These are phyloP conservation scores for Pygoscelis antarcticus DNA, from an alignment of 2,113 vertebrate species.

Conservation along the genomic window DNA sequence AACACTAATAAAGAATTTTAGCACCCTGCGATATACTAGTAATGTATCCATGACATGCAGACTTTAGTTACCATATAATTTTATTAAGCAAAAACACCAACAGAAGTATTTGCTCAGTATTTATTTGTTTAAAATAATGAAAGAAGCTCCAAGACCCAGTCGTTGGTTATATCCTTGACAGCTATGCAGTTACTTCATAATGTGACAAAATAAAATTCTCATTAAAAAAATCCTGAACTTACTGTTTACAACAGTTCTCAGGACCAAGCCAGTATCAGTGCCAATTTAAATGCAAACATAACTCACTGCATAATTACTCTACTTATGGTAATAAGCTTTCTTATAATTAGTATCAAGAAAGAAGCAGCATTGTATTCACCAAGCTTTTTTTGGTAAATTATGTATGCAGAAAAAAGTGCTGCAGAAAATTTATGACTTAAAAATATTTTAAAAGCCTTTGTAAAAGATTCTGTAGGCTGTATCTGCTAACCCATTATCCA, in stretches of 20 bases:
- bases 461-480: not conserved
- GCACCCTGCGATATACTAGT: not conserved
- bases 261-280: not conserved
- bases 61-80: not conserved
- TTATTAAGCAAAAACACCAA: not conserved
- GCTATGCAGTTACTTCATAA: not conserved
- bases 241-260: not conserved
- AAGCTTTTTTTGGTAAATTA: not conserved
- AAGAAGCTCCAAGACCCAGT: not conserved
- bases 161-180: not conserved
- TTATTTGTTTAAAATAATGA: not conserved
- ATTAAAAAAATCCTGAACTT: not conserved
- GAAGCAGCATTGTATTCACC: not conserved
- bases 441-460: not conserved
- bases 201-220: not conserved
- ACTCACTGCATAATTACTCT: not conserved
- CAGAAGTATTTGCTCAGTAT: not conserved
- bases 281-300: not conserved
- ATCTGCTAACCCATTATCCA: not conserved
- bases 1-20: not conserved
- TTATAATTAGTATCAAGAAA: not conserved
- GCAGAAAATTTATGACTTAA: not conserved
- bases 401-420: not conserved
- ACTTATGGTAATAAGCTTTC: not conserved
- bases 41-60: not conserved